phyloP scores from a whole-genome alignment of 1,140 invertebrate genomes.

The Laupala kohalensis region DNA sequence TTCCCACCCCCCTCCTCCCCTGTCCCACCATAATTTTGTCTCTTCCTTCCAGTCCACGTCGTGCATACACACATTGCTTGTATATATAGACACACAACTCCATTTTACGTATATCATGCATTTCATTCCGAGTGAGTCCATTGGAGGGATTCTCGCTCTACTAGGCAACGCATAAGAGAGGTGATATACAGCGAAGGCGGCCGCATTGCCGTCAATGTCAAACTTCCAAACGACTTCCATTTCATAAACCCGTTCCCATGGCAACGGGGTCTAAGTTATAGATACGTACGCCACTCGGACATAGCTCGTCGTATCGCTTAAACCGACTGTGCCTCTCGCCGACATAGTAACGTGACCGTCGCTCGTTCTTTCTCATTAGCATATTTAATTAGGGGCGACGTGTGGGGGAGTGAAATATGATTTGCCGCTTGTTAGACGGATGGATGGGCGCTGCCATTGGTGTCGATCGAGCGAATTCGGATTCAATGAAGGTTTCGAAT shows the following conservation, averaged over 20 bases:
- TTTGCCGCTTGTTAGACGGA: background rate
- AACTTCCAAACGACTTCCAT: background rate
- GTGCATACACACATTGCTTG: background rate
- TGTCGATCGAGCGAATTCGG: background rate
- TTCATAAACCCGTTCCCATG: background rate
- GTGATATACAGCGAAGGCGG: background rate
- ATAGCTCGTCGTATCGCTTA: background rate
- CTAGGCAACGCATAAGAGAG: background rate
- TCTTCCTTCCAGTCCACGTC: background rate
- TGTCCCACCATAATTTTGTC: background rate
- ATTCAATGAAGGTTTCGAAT: too few species aligned
- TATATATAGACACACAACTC: background rate
- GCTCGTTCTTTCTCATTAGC: background rate
- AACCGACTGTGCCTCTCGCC: background rate
- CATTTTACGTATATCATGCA: background rate
- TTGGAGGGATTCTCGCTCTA: background rate
- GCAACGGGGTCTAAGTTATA: background rate
- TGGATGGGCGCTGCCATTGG: background rate
- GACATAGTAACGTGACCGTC: background rate
- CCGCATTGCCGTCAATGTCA: background rate
- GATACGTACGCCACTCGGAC: background rate
- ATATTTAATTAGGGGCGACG: slow-evolving; percentile 1
- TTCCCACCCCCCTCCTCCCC: too few species aligned
- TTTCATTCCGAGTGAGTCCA: background rate
- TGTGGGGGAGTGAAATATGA: background rate